Base-by-base conservation (phyloP, 1,140 invertebrate species). In the Drosophila sp. region DNA sequence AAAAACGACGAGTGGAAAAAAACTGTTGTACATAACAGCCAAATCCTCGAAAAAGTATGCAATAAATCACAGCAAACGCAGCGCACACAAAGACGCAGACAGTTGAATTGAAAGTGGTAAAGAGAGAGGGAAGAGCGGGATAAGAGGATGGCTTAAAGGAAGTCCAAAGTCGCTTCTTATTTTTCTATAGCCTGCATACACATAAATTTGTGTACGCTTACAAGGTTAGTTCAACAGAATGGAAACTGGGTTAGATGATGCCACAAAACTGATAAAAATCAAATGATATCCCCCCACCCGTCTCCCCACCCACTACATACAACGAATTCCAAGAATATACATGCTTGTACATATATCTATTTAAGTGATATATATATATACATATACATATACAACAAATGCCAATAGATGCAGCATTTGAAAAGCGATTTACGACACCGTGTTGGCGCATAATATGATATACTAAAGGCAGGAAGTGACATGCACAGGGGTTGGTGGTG, bases 361-460 rank as follows among this genome's bases (percentile, higher is more conserved):
- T n/a, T n/a, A n/a, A n/a, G n/a, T n/a, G n/a, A n/a, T n/a, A n/a
- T n/a, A n/a, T n/a, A n/a, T n/a, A n/a, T n/a, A n/a, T n/a, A n/a
- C n/a, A n/a, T n/a, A n/a, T n/a, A n/a, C n/a, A n/a, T n/a, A n/a
- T 4, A 38, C 11, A n/a, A 38, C 34, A 75, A 77, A 67, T 63
- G 71, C 72, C 77, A 79, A 73, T 77, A 69, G 75, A 53, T 70
- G 75, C 57, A 62, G 61, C 72, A 62, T 80, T 78, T 51, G 75
- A 65, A 77, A 80, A 80, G 72, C 77, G 77, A 80, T 80, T 80
- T 80, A 80, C 77, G 77, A 78, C 77, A 74, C 70, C 77, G 77
- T 80, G 77, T 48, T 72, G 43, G 29, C 76, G 77, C 77, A 80
- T 80, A 80, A 80, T 80, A 77, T 74, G 74, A 77, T 79, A 57